These are phyloP conservation scores for Philantomba maxwellii DNA, from an alignment of 2,113 vertebrate species.

Conservation along the genomic window DNA sequence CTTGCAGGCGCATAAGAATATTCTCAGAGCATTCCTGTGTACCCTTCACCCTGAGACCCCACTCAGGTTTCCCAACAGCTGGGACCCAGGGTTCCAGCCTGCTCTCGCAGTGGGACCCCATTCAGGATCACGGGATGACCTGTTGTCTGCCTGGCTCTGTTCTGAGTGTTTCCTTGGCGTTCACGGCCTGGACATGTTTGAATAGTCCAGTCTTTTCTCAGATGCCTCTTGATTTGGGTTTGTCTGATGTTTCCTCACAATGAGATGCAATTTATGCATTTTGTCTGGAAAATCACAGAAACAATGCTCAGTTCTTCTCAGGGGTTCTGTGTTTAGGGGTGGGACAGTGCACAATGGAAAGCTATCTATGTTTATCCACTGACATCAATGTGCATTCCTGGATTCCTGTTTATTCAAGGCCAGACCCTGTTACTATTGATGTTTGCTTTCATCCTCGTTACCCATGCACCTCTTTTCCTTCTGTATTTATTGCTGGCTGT, in stretches of 20 bases:
- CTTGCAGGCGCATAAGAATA: neutral
- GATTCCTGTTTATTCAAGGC: neutral
- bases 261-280: neutral
- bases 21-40: too few relatives aligned
- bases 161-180: neutral
- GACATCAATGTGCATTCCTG: neutral
- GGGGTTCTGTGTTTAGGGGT: neutral
- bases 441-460: neutral
- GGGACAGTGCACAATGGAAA: fast-evolving
- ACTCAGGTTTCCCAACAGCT: fast-evolving
- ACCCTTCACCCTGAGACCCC: neutral
- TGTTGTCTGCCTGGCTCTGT: fast-evolving
- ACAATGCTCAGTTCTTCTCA: neutral
- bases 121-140: fast-evolving
- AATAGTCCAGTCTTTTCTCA: neutral
- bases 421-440: neutral
- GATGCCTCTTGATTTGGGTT: neutral
- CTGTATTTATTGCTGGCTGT: neutral
- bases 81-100: neutral
- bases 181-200: neutral
- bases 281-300: neutral
- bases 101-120: fast-evolving
- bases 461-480: neutral
- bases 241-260: neutral
- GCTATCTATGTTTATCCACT: too few relatives aligned